Evolutionary conservation across 64 coral and sea anemone genomes (phyloP).

Genomic region (Actinia tenebrosa): DNA sequence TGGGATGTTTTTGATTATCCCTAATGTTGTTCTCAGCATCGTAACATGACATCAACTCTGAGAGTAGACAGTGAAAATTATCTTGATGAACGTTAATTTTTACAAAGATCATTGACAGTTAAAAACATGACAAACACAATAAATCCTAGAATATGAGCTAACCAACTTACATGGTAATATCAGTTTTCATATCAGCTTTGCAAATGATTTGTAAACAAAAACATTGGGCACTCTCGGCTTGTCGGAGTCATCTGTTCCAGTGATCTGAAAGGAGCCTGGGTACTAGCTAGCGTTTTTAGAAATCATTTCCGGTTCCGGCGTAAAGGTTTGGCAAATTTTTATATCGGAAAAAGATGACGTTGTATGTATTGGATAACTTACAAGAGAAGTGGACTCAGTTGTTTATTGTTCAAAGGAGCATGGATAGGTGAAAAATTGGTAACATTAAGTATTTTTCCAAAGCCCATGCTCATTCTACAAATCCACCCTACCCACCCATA

Average conservation of each 20-base stretch:
- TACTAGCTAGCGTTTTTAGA: neutral
- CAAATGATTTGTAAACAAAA: neutral
- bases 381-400: too few species aligned
- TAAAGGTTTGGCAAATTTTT: neutral
- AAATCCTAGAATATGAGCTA: neutral
- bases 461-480: too few species aligned
- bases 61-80: neutral
- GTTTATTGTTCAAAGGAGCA: too few species aligned
- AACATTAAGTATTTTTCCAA: too few species aligned
- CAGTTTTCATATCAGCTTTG: neutral
- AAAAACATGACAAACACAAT: neutral
- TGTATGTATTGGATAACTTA: too few species aligned
- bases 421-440: too few species aligned
- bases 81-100: neutral
- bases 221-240: neutral
- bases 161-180: neutral
- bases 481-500: too few species aligned
- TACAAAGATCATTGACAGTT: neutral
- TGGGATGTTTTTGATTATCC: neutral
- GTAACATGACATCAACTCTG: neutral
- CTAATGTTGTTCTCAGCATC: constrained; percentile 3
- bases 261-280: neutral
- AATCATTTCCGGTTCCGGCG: neutral
- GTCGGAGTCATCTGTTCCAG: neutral
- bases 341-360: too few species aligned